Evolutionary conservation across 1,140 invertebrate genomes (phyloP).

Genomic region (Luehdorfia chinensis): DNA sequence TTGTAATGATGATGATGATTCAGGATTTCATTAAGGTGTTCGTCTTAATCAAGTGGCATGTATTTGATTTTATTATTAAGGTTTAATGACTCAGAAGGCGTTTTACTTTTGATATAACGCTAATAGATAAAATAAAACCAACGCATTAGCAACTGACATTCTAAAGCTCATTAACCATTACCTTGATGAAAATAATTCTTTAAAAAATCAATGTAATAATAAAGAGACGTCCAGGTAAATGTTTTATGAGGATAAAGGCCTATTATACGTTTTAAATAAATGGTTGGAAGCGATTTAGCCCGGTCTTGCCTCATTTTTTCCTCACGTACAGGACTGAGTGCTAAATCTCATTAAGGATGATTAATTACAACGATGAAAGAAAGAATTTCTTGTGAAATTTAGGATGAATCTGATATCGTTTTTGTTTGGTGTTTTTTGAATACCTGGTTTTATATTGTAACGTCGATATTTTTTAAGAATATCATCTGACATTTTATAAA

Average conservation of each 20-base stretch:
- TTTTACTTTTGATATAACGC: too few species aligned
- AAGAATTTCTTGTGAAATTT: slow-evolving; percentile 22
- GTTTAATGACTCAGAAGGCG: too few species aligned
- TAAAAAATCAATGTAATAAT: not conserved
- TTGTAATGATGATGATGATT: too few species aligned
- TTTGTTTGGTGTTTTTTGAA: too few species aligned
- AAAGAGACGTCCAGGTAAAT: not conserved
- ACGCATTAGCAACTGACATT: not conserved
- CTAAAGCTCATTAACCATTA: not conserved
- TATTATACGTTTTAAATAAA: slow-evolving; percentile 9
- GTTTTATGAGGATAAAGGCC: slow-evolving; percentile 6
- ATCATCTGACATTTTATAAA: too few species aligned
- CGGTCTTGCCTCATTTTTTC: slow-evolving; percentile 4
- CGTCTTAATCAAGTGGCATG: too few species aligned
- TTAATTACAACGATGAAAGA: slow-evolving; percentile 21
- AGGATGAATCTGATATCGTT: slow-evolving; percentile 10
- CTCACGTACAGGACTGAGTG: slow-evolving; percentile 18
- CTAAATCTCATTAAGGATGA: slow-evolving; percentile 29
- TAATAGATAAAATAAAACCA: too few species aligned
- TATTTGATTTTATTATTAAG: too few species aligned
- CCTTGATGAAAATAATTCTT: not conserved
- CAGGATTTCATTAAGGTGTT: too few species aligned
- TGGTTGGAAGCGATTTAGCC: slow-evolving; percentile 2
- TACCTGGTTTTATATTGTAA: too few species aligned
- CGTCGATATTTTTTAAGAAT: too few species aligned